phyloP scores from a whole-genome alignment of 2,888 invertebrate genomes.

The Tetheella fluctuosa region DNA sequence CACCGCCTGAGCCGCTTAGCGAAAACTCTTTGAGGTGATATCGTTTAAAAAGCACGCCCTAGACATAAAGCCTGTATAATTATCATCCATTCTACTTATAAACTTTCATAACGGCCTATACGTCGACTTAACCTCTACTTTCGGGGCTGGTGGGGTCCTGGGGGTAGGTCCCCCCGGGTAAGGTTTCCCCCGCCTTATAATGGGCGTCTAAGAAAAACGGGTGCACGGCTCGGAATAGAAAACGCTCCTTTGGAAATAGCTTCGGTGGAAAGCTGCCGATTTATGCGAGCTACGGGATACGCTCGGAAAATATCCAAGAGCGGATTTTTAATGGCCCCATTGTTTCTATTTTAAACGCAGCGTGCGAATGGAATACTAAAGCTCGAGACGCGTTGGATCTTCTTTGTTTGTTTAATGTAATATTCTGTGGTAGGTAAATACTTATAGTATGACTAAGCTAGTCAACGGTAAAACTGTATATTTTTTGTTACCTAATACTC shows the following conservation, averaged over 20 bases:
- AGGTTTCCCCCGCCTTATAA: constrained; percentile 73
- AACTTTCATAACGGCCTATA: constrained; percentile 84
- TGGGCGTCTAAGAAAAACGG: constrained; percentile 83
- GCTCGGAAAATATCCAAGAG: constrained; percentile 81
- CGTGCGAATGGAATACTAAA: constrained; percentile 81
- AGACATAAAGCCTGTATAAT: constrained; percentile 79
- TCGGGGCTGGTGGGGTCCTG: constrained; percentile 51
- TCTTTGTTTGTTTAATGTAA: constrained; percentile 54
- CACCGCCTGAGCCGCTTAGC: constrained; percentile 21
- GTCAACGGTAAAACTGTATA: constrained; percentile 1
- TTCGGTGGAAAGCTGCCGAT: constrained; percentile 83
- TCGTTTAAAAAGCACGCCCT: constrained; percentile 75
- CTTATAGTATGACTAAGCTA: neutral
- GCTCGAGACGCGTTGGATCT: constrained; percentile 43
- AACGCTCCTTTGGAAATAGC: constrained; percentile 83
- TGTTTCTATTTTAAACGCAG: constrained; percentile 83
- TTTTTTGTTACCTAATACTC: neutral
- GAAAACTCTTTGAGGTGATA: constrained; percentile 70
- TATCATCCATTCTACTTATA: constrained; percentile 84
- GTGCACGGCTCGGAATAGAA: constrained; percentile 82
- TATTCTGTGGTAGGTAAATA: constrained; percentile 13
- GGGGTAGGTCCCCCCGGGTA: constrained; percentile 42
- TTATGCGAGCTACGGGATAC: constrained; percentile 81
- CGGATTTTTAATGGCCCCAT: constrained; percentile 82
- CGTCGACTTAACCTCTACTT: constrained; percentile 83